Conservation (phyloP, 2,113 vertebrate species). For the Heptranchias perlo region DNA sequence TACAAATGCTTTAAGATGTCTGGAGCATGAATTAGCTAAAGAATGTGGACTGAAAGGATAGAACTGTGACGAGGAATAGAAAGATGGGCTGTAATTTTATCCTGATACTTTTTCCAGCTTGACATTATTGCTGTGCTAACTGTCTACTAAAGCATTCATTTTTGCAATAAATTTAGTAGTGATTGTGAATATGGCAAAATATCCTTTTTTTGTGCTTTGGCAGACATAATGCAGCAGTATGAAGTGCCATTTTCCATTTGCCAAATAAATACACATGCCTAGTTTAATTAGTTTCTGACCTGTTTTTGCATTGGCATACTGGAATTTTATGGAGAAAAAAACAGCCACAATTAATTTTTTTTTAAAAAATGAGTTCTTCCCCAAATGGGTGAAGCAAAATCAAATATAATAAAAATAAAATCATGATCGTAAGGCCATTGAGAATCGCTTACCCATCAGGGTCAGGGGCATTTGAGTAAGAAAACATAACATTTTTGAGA, state of each 20-base stretch:
- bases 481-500: no score
- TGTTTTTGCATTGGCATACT: not conserved
- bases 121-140: not conserved
- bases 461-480: no score
- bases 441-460: no score
- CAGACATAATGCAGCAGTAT: not conserved
- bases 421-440: no score
- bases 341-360: not conserved
- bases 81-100: not conserved
- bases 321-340: not conserved
- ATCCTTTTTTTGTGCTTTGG: not conserved
- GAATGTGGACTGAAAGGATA: not conserved
- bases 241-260: not conserved
- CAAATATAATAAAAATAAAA: not conserved
- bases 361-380: not conserved
- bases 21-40: not conserved
- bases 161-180: not conserved
- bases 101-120: not conserved
- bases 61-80: not conserved
- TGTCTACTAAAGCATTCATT: not conserved
- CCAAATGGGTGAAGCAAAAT: not conserved
- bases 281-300: not conserved
- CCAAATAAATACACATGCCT: not conserved
- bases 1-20: not conserved
- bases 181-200: not conserved